Evolutionary conservation across 2,797 vertebrate genomes (phyloP).

Genomic region (Oryzias dopingdopingensis): DNA sequence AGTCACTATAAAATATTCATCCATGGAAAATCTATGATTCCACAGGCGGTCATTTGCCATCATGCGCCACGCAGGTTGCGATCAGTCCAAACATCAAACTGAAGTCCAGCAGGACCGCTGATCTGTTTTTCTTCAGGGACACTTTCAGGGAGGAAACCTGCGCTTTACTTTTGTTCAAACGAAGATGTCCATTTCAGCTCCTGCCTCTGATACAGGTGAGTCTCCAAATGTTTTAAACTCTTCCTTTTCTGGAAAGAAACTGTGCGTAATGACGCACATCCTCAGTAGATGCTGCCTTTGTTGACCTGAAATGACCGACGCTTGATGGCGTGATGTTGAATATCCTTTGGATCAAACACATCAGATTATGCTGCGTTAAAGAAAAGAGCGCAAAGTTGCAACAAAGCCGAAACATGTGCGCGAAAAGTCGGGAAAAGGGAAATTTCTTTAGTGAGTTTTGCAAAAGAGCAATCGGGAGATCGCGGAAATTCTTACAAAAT

Average conservation of each 20-base stretch:
- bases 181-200: conserved; percentile 62
- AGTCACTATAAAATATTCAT: conserved; percentile 86
- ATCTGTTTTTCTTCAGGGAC: background rate
- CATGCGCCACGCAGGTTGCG: conserved; percentile 34
- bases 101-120: conserved; percentile 11
- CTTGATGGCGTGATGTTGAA: conserved; percentile 1
- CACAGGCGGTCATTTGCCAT: conserved; percentile 43
- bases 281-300: background rate
- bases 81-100: conserved; percentile 45
- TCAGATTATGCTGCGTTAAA: background rate
- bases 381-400: conserved; percentile 1
- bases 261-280: background rate
- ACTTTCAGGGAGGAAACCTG: background rate
- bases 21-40: conserved; percentile 78
- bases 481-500: background rate
- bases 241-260: background rate
- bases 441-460: too few relatives aligned
- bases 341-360: conserved; percentile 2
- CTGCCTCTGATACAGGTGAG: conserved; percentile 66
- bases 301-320: conserved; percentile 46
- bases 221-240: conserved; percentile 7
- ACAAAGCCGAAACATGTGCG: background rate
- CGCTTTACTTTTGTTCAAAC: conserved; percentile 12
- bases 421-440: background rate
- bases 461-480: too few relatives aligned